Conservation (phyloP, 2,797 vertebrate species). For the Takifugu ocellatus region DNA sequence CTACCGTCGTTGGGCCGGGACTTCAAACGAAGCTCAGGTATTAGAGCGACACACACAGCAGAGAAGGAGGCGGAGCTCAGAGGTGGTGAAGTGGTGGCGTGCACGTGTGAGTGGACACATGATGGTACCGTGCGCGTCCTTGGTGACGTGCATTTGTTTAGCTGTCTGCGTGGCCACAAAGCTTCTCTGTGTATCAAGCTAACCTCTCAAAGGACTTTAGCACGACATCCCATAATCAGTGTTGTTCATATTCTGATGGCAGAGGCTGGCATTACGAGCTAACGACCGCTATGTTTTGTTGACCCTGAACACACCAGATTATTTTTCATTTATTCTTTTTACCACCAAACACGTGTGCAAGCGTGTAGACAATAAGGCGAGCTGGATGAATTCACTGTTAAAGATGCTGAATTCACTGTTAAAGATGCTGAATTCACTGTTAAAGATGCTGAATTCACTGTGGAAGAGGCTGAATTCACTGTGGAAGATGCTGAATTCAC, state of each 20-base stretch:
- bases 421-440: too few relatives aligned
- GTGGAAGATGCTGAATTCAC: too few relatives aligned
- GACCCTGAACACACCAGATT: too few relatives aligned
- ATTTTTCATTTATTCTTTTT: neutral
- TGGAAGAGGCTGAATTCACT: too few relatives aligned
- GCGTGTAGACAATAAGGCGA: neutral
- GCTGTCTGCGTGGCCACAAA: neutral
- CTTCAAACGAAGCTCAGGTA: slow-evolving; percentile 66
- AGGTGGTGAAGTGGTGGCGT: slow-evolving; percentile 14
- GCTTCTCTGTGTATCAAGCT: neutral
- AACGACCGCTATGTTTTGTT: too few relatives aligned
- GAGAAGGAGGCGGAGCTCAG: slow-evolving; percentile 63
- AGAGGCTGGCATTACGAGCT: neutral
- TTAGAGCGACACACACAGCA: slow-evolving; percentile 56
- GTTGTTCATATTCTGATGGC: neutral
- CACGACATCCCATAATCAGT: neutral
- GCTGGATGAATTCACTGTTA: neutral
- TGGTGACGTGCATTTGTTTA: neutral
- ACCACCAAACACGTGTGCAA: neutral
- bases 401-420: too few relatives aligned
- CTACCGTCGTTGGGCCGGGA: slow-evolving; percentile 49
- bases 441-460: too few relatives aligned
- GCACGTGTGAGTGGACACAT: neutral
- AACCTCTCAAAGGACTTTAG: neutral
- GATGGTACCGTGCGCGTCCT: neutral